A percentile compares a stretch with the other conserved stretches of the same genome.
These are phyloP conservation scores for Phanerotoma sp. DNA, from an alignment of 2,888 invertebrate species.

Conservation along the genomic window DNA sequence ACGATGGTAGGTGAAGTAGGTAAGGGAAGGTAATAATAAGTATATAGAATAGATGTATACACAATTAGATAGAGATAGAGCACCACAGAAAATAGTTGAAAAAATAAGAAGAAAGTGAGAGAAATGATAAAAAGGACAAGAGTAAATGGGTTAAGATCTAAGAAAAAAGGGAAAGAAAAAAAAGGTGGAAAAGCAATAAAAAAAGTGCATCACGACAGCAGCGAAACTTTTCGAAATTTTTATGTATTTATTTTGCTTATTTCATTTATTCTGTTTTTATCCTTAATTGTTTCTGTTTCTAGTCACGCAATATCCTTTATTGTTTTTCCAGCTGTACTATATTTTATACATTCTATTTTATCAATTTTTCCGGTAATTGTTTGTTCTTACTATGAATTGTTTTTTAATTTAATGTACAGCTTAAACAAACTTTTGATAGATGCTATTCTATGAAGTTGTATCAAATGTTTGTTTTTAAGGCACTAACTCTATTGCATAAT, in stretches of 20 bases:
- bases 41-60: not conserved
- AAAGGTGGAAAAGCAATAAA: not conserved
- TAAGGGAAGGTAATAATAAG: not conserved
- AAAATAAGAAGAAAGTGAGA: no score
- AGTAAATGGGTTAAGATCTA: no score
- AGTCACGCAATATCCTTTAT: constrained; percentile 6
- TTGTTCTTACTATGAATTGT: not conserved
- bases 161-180: not conserved
- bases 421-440: no score
- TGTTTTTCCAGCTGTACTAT: not conserved
- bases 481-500: constrained; percentile 34
- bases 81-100: no score
- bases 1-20: not conserved
- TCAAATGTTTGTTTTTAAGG: not conserved
- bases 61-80: not conserved
- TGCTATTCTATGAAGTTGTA: no score
- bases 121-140: no score
- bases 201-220: constrained; percentile 4
- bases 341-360: not conserved
- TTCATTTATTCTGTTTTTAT: no score
- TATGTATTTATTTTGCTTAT: no score
- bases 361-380: not conserved
- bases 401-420: no score
- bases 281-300: no score
- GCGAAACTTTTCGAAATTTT: constrained; percentile 3